Conservation (phyloP, 2,797 vertebrate genomes). For the Crypturellus tataupa region DNA sequence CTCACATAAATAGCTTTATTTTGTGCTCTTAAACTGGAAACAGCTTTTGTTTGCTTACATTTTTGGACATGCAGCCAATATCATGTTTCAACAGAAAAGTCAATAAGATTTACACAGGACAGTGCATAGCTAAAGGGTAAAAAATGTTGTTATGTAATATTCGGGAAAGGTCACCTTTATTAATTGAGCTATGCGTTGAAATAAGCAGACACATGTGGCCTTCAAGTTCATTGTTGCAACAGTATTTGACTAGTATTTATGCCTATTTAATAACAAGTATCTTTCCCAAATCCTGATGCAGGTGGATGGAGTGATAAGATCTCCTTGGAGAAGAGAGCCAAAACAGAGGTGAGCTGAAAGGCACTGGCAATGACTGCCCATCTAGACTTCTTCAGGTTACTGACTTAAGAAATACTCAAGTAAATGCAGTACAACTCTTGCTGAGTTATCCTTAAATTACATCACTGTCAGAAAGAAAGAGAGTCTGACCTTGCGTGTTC, state of each 20-base stretch:
- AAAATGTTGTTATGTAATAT: not conserved
- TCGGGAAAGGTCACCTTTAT: not conserved
- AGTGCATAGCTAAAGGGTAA: not conserved
- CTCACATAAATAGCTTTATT: not conserved
- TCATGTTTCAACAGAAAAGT: not conserved
- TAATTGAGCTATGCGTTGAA: not conserved
- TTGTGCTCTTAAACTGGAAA: not conserved
- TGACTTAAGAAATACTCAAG: not conserved
- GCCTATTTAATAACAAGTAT: not conserved
- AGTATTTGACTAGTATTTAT: not conserved
- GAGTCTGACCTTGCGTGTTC: not conserved
- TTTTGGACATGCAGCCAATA: not conserved
- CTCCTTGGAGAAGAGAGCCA: not conserved
- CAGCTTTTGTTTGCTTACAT: not conserved
- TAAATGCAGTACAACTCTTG: not conserved
- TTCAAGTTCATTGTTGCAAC: not conserved
- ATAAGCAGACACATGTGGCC: not conserved
- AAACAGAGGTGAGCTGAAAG: not conserved
- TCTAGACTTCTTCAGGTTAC: not conserved
- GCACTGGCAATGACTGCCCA: not conserved
- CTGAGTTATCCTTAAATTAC: not conserved
- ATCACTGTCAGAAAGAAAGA: not conserved
- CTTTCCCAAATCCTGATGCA: not conserved
- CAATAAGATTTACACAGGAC: not conserved
- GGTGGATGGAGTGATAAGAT: fast-evolving